Conservation (phyloP, 2,113 vertebrate species). For the Tupaia chinensis region DNA sequence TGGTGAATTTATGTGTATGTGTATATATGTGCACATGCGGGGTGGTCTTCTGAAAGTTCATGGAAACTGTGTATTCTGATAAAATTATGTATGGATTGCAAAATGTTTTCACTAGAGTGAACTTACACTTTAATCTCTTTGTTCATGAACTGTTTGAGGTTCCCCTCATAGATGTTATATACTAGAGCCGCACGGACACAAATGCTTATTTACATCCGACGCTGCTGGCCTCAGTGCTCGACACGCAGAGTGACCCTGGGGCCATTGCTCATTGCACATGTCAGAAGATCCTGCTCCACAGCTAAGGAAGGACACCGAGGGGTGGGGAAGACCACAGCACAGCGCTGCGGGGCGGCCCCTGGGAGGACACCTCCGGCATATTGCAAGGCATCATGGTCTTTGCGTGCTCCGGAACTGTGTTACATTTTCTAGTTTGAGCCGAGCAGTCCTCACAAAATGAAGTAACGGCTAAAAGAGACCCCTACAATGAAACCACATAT, state of each 20-base stretch:
- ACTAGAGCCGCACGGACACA: background rate
- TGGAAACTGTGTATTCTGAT: no score
- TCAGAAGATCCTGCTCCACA: rapidly evolving
- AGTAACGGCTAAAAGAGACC: background rate
- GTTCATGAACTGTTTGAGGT: no score
- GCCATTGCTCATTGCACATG: rapidly evolving
- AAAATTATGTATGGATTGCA: no score
- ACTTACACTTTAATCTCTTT: no score
- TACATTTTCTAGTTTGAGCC: background rate
- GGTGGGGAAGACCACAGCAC: background rate
- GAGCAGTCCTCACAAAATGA: background rate
- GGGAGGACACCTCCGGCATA: background rate
- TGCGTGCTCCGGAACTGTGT: background rate
- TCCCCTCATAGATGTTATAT: background rate
- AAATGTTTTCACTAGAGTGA: no score
- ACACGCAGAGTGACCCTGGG: background rate
- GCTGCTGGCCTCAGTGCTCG: background rate
- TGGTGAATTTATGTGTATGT: background rate
- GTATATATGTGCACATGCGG: no score
- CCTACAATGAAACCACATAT: background rate
- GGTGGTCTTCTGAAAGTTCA: no score
- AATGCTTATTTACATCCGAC: background rate
- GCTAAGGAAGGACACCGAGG: background rate
- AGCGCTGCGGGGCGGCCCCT: rapidly evolving
- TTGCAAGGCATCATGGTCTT: background rate